Conservation (phyloP, 2,113 vertebrate species). For the Lonchura striata region DNA sequence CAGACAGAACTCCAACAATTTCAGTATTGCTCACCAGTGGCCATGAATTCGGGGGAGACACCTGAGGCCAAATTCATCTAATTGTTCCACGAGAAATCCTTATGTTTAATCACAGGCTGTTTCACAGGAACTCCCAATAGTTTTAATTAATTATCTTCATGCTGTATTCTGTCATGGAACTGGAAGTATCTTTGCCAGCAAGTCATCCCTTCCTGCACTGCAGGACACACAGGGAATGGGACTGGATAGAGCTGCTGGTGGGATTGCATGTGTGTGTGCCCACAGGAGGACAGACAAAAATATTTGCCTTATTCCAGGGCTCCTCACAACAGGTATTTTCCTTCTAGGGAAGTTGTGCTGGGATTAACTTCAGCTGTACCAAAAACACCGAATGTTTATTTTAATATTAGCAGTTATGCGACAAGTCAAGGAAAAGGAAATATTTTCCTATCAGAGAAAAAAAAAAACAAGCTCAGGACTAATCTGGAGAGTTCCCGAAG, state of each 20-base stretch:
- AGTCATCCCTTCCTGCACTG: not conserved
- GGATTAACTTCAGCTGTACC: not conserved
- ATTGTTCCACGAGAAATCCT: slow-evolving; percentile 51
- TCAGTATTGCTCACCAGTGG: not conserved
- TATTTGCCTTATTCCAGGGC: not conserved
- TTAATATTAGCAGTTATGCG: not conserved
- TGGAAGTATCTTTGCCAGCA: slow-evolving; percentile 23
- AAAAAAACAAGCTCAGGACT: not conserved
- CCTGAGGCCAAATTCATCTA: slow-evolving; percentile 60
- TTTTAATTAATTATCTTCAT: slow-evolving; percentile 63
- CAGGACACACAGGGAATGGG: not conserved
- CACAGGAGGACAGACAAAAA: not conserved
- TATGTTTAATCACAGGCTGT: slow-evolving; percentile 59
- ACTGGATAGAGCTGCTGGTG: not conserved
- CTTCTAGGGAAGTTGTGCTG: not conserved
- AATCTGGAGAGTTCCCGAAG: not conserved
- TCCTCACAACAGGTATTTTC: not conserved
- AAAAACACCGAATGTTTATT: not conserved
- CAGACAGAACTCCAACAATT: slow-evolving; percentile 52
- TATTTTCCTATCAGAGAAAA: not conserved
- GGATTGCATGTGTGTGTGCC: not conserved
- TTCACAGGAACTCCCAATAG: slow-evolving; percentile 39
- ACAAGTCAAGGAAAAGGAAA: not conserved
- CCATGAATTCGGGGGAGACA: not conserved
- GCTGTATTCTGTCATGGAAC: slow-evolving; percentile 1